phyloP scores from a whole-genome alignment of 2,888 invertebrate genomes.

The Nomada fucata region DNA sequence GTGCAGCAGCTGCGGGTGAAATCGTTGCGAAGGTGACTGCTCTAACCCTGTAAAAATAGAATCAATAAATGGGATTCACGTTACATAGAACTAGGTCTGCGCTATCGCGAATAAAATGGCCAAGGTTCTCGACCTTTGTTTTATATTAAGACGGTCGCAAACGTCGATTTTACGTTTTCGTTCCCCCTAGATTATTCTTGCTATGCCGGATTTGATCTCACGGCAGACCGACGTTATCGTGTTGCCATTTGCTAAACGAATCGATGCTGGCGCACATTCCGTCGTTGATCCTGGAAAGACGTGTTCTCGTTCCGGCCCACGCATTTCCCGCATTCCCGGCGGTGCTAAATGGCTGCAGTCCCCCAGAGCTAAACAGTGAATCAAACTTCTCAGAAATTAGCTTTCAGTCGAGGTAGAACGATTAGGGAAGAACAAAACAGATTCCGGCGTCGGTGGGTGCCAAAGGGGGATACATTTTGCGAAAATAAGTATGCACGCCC shows the following conservation, averaged over 20 bases:
- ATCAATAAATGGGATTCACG: constrained; percentile 63
- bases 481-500: constrained; percentile 24
- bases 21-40: constrained; percentile 49
- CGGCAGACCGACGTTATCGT: background rate
- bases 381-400: background rate
- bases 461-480: background rate
- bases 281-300: background rate
- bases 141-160: constrained; percentile 29
- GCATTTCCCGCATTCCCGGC: constrained; percentile 13
- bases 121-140: constrained; percentile 69
- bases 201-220: background rate
- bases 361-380: background rate
- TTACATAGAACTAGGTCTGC: constrained; percentile 64
- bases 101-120: constrained; percentile 61
- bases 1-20: constrained; percentile 2
- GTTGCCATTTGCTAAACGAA: constrained; percentile 8
- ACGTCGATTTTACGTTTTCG: constrained; percentile 9
- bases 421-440: background rate
- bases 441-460: background rate
- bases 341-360: background rate
- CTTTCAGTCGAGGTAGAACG: background rate
- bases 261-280: background rate
- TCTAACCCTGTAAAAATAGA: constrained; percentile 59
- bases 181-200: background rate
- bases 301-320: constrained; percentile 2